phyloP scores from a whole-genome alignment of 2,113 vertebrate genomes.

The Falcunculus frontatus region DNA sequence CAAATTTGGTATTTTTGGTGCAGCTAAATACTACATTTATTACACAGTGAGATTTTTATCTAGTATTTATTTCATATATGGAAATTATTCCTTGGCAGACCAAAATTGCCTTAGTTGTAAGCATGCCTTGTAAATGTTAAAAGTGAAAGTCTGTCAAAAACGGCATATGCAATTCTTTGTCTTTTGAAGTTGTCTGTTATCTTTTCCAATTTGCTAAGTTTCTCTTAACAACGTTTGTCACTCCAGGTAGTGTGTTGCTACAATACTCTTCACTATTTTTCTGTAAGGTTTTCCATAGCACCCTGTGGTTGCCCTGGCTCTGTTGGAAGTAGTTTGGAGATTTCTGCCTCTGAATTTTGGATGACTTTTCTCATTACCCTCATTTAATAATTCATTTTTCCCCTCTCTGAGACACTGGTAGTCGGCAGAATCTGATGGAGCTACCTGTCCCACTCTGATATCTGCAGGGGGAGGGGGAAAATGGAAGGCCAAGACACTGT shows the following conservation, averaged over 20 bases:
- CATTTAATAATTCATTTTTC: not conserved
- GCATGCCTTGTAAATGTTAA: not conserved
- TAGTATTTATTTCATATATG: not conserved
- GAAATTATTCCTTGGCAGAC: not conserved
- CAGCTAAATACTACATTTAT: not conserved
- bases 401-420: not conserved
- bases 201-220: not conserved
- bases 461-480: fast-evolving
- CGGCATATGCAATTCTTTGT: not conserved
- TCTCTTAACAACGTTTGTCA: not conserved
- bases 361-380: not conserved
- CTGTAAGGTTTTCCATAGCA: not conserved
- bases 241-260: not conserved
- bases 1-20: not conserved
- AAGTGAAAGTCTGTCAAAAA: not conserved
- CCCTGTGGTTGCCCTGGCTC: not conserved
- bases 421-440: not conserved
- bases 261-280: not conserved
- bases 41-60: not conserved
- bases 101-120: not conserved
- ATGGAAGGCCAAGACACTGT: not conserved
- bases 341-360: not conserved
- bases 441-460: not conserved
- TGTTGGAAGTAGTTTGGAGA: not conserved
- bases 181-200: not conserved